These are phyloP conservation scores for Bembecia ichneumoniformis DNA, from an alignment of 2,888 invertebrate species.

Conservation along the genomic window DNA sequence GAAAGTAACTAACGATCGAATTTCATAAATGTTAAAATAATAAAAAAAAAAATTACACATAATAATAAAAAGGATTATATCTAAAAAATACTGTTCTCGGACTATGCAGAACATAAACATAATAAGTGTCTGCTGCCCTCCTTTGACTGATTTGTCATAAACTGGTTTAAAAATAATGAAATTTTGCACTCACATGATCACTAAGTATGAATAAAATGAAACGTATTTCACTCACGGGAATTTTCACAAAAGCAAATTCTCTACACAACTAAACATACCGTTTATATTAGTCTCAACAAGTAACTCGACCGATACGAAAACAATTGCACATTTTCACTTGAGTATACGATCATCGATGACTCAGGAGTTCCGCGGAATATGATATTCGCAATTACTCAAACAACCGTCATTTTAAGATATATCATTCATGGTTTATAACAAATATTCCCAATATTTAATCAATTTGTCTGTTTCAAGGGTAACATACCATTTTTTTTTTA, in stretches of 20 bases:
- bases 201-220: conserved; percentile 70
- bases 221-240: conserved; percentile 64
- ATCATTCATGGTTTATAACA: too few species aligned
- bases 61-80: conserved; percentile 57
- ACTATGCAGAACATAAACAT: conserved; percentile 60
- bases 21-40: conserved; percentile 65
- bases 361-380: too few species aligned
- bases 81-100: conserved; percentile 72
- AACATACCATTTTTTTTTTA: too few species aligned
- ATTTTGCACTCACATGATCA: conserved; percentile 71
- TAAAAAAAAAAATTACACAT: conserved; percentile 49
- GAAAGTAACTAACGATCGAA: conserved; percentile 72
- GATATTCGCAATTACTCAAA: too few species aligned
- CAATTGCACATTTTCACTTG: too few species aligned
- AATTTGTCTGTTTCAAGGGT: too few species aligned
- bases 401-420: too few species aligned
- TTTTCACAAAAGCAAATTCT: conserved; percentile 14
- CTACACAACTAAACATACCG: too few species aligned
- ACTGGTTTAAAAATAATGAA: conserved; percentile 51
- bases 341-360: too few species aligned
- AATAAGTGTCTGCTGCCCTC: conserved; percentile 56
- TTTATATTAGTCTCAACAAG: too few species aligned
- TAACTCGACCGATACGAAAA: too few species aligned
- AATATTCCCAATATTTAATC: too few species aligned
- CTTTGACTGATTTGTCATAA: conserved; percentile 39